Evolutionary conservation across 1,140 invertebrate genomes (phyloP).

Genomic region (Harlomillsia oculata): DNA sequence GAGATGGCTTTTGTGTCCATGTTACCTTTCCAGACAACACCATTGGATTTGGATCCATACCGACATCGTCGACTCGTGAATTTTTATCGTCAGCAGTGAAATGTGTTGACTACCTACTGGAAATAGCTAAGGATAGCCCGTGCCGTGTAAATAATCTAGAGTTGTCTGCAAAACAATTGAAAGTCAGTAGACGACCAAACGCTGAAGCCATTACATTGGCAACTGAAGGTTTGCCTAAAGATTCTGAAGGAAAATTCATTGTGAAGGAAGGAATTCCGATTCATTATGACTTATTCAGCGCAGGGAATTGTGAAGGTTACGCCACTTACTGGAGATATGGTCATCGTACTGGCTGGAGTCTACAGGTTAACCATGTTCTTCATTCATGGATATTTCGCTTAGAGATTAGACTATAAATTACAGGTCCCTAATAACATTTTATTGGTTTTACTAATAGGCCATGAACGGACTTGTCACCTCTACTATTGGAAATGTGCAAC

Average conservation of each 20-base stretch:
- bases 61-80: too few relatives aligned
- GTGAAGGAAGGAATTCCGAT: background rate
- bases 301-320: background rate
- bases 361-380: background rate
- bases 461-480: too few relatives aligned
- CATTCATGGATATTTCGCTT: too few relatives aligned
- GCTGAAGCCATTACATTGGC: background rate
- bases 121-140: background rate
- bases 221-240: background rate
- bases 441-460: too few relatives aligned
- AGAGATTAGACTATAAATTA: too few relatives aligned
- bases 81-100: background rate
- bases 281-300: background rate
- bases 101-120: background rate
- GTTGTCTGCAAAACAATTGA: background rate
- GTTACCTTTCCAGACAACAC: background rate
- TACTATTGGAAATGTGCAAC: too few relatives aligned
- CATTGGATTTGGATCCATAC: background rate
- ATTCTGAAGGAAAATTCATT: background rate
- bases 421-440: too few relatives aligned
- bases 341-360: background rate
- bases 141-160: background rate
- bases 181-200: background rate
- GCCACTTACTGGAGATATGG: background rate
- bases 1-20: background rate